These are phyloP conservation scores for Aphodius sticticus DNA, from an alignment of 2,888 invertebrate species.

Conservation along the genomic window DNA sequence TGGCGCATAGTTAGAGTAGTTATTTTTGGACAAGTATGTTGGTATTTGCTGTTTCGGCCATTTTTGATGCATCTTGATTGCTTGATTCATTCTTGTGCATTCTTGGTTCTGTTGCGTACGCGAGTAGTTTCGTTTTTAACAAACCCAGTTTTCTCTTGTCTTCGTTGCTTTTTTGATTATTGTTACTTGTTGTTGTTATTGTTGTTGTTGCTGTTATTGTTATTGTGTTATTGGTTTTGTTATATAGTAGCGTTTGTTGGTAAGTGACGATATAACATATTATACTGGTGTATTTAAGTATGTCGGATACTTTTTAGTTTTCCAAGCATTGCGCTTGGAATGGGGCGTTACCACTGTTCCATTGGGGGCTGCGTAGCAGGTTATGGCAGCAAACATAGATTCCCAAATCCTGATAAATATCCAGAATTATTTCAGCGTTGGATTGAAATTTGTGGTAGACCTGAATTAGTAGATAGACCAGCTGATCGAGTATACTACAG, in stretches of 20 bases:
- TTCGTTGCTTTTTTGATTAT: neutral
- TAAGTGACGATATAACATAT: constrained; percentile 4
- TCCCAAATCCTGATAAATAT: too few relatives aligned
- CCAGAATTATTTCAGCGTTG: too few relatives aligned
- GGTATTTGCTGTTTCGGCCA: neutral
- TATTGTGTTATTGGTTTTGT: neutral
- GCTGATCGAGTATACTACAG: too few relatives aligned
- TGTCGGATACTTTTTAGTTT: neutral
- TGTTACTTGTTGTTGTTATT: neutral
- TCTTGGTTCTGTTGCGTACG: neutral
- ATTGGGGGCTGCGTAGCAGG: neutral
- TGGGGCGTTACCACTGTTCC: neutral
- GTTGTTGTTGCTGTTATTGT: neutral
- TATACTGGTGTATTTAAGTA: neutral
- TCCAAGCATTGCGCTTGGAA: neutral
- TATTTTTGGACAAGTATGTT: neutral
- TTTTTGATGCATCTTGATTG: neutral
- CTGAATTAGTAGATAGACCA: too few relatives aligned
- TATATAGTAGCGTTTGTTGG: neutral
- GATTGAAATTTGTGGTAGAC: too few relatives aligned
- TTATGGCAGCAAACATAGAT: constrained; percentile 1
- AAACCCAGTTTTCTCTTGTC: neutral
- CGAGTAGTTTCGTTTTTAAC: neutral
- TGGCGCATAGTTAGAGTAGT: neutral
- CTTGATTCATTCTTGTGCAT: neutral